Conservation (phyloP, 2,888 invertebrate genomes). For the Chromoteleia sp. region DNA sequence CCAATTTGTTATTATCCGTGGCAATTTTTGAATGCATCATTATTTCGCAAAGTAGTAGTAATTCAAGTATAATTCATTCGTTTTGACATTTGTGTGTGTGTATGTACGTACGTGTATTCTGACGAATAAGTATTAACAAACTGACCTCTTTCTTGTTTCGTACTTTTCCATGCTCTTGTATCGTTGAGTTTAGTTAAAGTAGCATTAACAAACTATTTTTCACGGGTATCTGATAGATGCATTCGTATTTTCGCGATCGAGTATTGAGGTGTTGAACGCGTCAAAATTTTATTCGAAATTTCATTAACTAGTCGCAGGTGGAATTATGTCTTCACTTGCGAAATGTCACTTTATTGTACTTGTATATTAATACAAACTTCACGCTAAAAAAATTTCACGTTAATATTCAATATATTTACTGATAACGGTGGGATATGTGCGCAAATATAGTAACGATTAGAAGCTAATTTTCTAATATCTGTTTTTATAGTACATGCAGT, state of each 20-base stretch:
- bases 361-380: no score
- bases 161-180: slow-evolving; percentile 46
- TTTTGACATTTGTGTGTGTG: slow-evolving; percentile 56
- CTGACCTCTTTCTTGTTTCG: slow-evolving; percentile 50
- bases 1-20: slow-evolving; percentile 18
- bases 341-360: no score
- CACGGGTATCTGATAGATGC: slow-evolving; percentile 81
- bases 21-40: slow-evolving; percentile 51
- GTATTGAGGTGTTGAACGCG: slow-evolving; percentile 3
- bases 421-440: no score
- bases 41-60: slow-evolving; percentile 35
- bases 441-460: no score
- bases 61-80: slow-evolving; percentile 38
- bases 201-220: slow-evolving; percentile 63
- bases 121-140: slow-evolving; percentile 55
- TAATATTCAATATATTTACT: no score
- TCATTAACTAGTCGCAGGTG: not conserved
- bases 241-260: slow-evolving; percentile 23
- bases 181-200: slow-evolving; percentile 54
- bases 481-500: no score
- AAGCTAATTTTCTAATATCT: no score
- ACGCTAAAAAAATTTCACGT: no score
- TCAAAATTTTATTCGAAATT: slow-evolving; percentile 20
- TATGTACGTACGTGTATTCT: slow-evolving; percentile 43
- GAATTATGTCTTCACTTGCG: not conserved